Base-by-base conservation (phyloP, 2,888 invertebrate species). In the Sussaba pulchella region DNA sequence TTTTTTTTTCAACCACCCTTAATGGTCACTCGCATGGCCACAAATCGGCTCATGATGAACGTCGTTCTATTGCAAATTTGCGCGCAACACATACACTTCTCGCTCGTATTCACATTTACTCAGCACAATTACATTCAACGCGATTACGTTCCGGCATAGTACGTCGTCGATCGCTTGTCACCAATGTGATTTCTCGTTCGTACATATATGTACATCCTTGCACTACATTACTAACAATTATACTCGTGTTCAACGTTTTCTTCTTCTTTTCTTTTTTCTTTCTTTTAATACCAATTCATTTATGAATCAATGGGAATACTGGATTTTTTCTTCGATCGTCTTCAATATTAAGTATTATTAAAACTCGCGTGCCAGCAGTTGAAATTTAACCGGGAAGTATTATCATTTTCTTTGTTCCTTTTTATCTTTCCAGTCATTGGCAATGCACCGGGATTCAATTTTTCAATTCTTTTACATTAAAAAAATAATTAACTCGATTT, bases 261-360 rank as follows among this genome's bases (percentile, higher is more conserved):
- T 63, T 39, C 19, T 21, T 67, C 52, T 54, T 67, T 31, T 31
- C 52, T 77, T 45, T 69, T 64, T 45, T 76, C 75, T 57, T 61
- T 71, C 39, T 81, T 85, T 84, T 83, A 87, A 87, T 88, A 88
- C 87, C 85, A 87, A 88, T 88, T 86, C 78, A 80, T 82, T 59
- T 81, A 75, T 74, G 78, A 85, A 84, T 78, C 76, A 82, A 83
- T 78, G 74, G 82, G 82, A 89, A 89, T 91, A 88, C 87, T 88
- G 88, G 83, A 83, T 85, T 70, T 80, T 81, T 81, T 84, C 67
- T 72, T 81, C 75, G 82, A 81, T 82, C 77, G 81, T 74, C 70
- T 57, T 84, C 78, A 82, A 74, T 54, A 76, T 84, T 83, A 84
- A 85, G 81, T 83, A 78, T 81, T 82, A 83, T 70, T 71, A 64